phyloP scores from a whole-genome alignment of 2,113 vertebrate species.

The Myocastor coypus region DNA sequence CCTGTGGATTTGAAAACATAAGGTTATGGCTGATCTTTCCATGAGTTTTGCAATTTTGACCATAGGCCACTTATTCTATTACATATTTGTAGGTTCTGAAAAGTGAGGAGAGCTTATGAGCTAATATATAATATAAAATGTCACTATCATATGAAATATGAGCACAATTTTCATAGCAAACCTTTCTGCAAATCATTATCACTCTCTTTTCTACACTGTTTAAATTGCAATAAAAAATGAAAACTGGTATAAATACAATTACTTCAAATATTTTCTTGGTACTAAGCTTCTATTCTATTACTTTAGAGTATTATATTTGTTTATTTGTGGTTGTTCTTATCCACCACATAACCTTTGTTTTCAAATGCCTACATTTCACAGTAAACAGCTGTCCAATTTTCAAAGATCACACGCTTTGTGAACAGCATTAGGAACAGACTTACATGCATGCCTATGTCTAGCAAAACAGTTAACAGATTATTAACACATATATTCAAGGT shows the following conservation, averaged over 20 bases:
- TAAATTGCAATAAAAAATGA: constrained; percentile 52
- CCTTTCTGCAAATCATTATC: constrained; percentile 37
- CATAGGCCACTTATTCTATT: constrained; percentile 62
- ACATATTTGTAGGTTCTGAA: constrained; percentile 53
- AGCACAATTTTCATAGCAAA: constrained; percentile 65
- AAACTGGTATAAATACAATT: neutral
- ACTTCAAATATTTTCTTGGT: neutral
- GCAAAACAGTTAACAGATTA: neutral
- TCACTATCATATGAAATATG: constrained; percentile 51
- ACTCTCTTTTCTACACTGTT: neutral
- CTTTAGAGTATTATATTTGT: constrained; percentile 13
- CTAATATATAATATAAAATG: constrained; percentile 58
- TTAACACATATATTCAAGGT: constrained; percentile 1
- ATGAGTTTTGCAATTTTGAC: constrained; percentile 68
- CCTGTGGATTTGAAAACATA: constrained; percentile 37
- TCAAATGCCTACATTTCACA: constrained; percentile 20
- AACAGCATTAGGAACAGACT: neutral
- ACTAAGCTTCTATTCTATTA: neutral
- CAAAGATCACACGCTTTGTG: neutral
- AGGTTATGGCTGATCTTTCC: constrained; percentile 54
- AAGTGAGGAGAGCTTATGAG: neutral
- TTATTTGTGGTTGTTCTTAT: neutral
- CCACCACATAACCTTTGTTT: neutral
- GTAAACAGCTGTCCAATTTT: constrained; percentile 11
- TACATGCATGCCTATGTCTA: neutral